phyloP scores from a whole-genome alignment of 1,140 invertebrate genomes.

The Lasaia peninsularis region DNA sequence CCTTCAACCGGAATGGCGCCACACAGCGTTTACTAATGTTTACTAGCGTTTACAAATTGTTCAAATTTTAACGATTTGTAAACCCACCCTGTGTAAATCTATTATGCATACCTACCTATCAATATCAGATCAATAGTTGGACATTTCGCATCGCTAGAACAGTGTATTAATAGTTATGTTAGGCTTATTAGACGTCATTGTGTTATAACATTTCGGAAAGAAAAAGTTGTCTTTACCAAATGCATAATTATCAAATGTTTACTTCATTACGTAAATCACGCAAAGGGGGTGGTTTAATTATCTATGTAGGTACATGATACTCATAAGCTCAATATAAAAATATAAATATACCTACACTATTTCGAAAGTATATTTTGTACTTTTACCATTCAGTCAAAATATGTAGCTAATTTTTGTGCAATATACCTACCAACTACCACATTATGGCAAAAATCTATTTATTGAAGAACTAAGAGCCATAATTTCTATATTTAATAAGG shows the following conservation, averaged over 20 bases:
- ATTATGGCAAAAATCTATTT: slow-evolving; percentile 11
- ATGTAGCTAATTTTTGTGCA: slow-evolving; percentile 13
- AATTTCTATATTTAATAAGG: neutral
- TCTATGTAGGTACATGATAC: slow-evolving; percentile 17
- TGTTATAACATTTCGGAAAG: slow-evolving; percentile 16
- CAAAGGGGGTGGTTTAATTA: slow-evolving; percentile 18
- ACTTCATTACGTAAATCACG: neutral
- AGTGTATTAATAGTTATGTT: slow-evolving; percentile 9
- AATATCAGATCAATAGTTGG: slow-evolving; percentile 23
- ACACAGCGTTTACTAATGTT: no score
- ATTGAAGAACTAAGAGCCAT: neutral
- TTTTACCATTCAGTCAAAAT: slow-evolving; percentile 1
- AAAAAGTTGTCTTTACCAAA: neutral
- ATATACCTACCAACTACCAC: slow-evolving; percentile 12
- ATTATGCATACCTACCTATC: slow-evolving; percentile 3
- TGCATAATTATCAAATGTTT: slow-evolving; percentile 14
- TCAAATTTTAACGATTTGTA: slow-evolving; percentile 1
- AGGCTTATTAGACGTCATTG: slow-evolving; percentile 17
- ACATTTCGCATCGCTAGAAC: slow-evolving; percentile 18
- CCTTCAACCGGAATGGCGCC: no score
- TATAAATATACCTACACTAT: slow-evolving; percentile 10
- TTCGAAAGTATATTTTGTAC: slow-evolving; percentile 16
- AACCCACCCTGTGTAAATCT: neutral
- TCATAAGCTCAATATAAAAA: slow-evolving; percentile 13
- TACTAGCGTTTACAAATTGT: no score